Conservation (phyloP, 2,113 vertebrate genomes). For the Sinocyclocheilus grahami region DNA sequence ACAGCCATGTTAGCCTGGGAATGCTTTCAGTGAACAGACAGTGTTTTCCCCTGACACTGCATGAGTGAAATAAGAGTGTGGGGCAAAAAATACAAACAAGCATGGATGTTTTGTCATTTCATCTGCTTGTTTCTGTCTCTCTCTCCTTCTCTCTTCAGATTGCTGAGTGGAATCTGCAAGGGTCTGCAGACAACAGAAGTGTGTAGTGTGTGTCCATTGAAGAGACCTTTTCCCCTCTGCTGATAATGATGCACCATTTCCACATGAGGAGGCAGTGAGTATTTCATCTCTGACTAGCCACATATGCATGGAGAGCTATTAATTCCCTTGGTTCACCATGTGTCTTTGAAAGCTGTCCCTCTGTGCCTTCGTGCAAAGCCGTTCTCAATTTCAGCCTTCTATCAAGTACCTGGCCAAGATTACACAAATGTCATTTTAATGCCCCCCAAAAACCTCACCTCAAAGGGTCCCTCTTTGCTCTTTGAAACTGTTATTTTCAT, state of each 20-base stretch:
- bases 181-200: constrained; percentile 33
- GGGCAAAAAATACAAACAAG: constrained; percentile 14
- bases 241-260: constrained; percentile 54
- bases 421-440: constrained; percentile 44
- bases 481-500: constrained; percentile 36
- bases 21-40: not conserved
- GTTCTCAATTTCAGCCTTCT: constrained; percentile 43
- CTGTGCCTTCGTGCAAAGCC: constrained; percentile 30
- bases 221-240: constrained; percentile 37
- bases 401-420: constrained; percentile 41
- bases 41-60: constrained; percentile 17
- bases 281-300: constrained; percentile 29
- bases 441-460: constrained; percentile 27
- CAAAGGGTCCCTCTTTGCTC: constrained; percentile 14
- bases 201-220: constrained; percentile 46
- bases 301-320: constrained; percentile 22
- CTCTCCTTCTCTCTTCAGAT: constrained; percentile 31
- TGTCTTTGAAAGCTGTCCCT: constrained; percentile 41
- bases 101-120: constrained; percentile 22
- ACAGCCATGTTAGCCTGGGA: not conserved
- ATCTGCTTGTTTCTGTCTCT: constrained; percentile 34
- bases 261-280: constrained; percentile 59
- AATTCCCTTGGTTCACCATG: constrained; percentile 18
- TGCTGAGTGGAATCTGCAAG: constrained; percentile 34
- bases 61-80: not conserved